Conservation (phyloP, 2,113 vertebrate species). For the Lampris megalopsis region DNA sequence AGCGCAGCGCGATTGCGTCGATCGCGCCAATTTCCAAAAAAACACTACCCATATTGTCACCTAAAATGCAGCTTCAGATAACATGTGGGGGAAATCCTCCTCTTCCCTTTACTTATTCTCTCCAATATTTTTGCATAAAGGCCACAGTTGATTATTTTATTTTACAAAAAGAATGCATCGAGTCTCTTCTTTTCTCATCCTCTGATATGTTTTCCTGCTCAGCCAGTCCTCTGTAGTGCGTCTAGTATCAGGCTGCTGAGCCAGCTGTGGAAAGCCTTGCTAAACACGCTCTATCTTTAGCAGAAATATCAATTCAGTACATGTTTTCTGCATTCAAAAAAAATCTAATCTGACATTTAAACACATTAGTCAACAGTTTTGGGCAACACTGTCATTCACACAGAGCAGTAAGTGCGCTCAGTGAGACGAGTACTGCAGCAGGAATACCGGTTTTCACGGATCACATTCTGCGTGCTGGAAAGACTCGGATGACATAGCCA, state of each 20-base stretch:
- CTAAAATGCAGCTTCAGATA: too few relatives aligned
- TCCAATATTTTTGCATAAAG: background rate
- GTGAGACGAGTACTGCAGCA: background rate
- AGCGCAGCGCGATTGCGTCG: background rate
- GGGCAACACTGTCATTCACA: background rate
- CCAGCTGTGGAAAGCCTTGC: constrained; percentile 28
- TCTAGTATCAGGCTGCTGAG: background rate
- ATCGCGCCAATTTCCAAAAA: background rate
- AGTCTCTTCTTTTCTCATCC: constrained; percentile 2
- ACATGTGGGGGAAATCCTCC: background rate
- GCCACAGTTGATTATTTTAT: constrained; percentile 16
- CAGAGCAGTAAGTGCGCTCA: background rate
- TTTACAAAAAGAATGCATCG: constrained; percentile 17
- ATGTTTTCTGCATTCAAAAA: background rate
- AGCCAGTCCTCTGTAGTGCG: background rate
- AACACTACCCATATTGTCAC: too few relatives aligned
- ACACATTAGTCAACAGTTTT: background rate
- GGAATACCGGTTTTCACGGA: background rate
- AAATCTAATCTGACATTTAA: constrained; percentile 6
- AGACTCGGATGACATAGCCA: background rate
- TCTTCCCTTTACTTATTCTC: background rate
- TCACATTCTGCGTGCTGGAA: background rate
- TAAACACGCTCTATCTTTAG: constrained; percentile 22
- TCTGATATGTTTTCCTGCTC: background rate
- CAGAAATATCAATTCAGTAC: background rate